These are phyloP conservation scores for Acanthosepion lycidas DNA, from an alignment of 2,888 invertebrate genomes.

Conservation along the genomic window DNA sequence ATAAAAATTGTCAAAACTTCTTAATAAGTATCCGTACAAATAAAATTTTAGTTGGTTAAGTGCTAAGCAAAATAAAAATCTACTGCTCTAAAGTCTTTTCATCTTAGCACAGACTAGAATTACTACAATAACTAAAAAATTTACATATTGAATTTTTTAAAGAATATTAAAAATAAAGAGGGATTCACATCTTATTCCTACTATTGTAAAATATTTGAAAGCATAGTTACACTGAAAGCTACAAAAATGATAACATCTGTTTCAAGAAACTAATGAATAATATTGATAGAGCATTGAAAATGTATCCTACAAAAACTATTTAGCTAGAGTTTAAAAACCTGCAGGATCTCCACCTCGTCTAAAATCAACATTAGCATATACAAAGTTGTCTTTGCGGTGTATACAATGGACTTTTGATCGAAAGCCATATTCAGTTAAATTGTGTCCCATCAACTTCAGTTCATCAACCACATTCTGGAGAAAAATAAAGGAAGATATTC, in stretches of 20 bases:
- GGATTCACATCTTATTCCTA: background rate
- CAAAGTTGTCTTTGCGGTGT: conserved; percentile 50
- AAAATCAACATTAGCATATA: conserved; percentile 67
- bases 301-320: background rate
- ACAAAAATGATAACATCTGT: background rate
- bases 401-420: conserved; percentile 63
- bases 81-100: background rate
- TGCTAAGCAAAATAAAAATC: background rate
- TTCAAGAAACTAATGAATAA: background rate
- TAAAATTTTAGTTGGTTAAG: too few relatives aligned
- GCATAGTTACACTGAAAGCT: too few relatives aligned
- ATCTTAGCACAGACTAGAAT: background rate
- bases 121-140: background rate
- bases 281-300: background rate
- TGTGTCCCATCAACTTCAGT: conserved; percentile 61
- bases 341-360: conserved; percentile 68
- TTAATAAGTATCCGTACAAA: too few relatives aligned
- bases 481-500: background rate
- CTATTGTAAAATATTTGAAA: background rate
- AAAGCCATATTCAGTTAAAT: conserved; percentile 53
- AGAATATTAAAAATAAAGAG: background rate
- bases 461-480: conserved; percentile 62
- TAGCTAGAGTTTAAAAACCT: conserved; percentile 55
- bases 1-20: too few relatives aligned
- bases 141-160: background rate